These are phyloP conservation scores for Ylistrum balloti DNA, from an alignment of 1,140 invertebrate species.

Conservation along the genomic window DNA sequence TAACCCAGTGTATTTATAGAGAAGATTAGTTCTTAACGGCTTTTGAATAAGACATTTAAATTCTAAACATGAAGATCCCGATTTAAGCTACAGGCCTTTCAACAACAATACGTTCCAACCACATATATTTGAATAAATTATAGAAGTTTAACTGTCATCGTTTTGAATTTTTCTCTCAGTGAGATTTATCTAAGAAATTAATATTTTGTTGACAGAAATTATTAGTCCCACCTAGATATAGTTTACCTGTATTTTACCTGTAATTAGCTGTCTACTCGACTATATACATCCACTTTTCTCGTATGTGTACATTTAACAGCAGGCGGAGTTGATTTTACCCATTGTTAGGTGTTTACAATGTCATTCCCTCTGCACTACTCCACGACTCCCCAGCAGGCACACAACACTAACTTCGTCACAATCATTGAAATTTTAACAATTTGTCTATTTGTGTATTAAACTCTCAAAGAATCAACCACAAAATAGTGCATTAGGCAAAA, in stretches of 20 bases:
- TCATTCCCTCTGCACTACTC: neutral
- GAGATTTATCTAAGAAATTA: constrained; percentile 30
- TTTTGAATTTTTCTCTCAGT: neutral
- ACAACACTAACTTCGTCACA: neutral
- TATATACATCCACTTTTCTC: neutral
- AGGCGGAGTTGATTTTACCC: neutral
- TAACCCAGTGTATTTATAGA: neutral
- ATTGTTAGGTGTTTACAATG: neutral
- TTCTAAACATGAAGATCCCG: neutral
- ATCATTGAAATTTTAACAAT: constrained; percentile 29
- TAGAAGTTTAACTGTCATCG: neutral
- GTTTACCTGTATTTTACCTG: neutral
- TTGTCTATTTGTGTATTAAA: constrained; percentile 2
- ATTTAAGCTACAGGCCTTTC: neutral
- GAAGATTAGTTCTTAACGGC: neutral
- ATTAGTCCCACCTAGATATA: neutral
- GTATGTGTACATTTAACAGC: neutral
- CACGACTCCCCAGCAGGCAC: neutral
- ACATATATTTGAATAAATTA: constrained; percentile 14
- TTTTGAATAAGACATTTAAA: constrained; percentile 36
- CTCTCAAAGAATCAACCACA: neutral
- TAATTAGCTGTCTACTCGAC: neutral
- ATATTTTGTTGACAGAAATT: neutral
- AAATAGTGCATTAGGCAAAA: neutral
- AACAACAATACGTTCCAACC: neutral